Percentiles rank a stretch among this genome's conserved stretches.
Evolutionary conservation across 1,140 invertebrate genomes (phyloP).

Genomic region (Bicyclus anynana): DNA sequence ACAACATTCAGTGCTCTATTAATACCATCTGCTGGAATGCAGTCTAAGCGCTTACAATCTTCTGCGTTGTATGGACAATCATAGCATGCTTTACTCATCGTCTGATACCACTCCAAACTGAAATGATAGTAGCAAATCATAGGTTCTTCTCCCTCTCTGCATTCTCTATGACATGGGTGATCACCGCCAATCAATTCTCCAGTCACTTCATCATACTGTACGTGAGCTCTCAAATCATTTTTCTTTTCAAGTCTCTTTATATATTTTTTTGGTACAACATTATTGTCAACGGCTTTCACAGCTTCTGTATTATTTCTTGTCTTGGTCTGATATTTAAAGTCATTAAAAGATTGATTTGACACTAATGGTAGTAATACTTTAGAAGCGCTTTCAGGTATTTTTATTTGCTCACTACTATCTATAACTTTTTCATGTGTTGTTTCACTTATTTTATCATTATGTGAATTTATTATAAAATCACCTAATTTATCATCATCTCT

Average conservation of each 20-base stretch:
- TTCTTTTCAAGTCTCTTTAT: constrained; percentile 32
- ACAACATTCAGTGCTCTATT: constrained; percentile 85
- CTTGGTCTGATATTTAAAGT: constrained; percentile 34
- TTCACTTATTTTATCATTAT: constrained; percentile 22
- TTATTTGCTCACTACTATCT: constrained; percentile 29
- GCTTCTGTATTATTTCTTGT: constrained; percentile 18
- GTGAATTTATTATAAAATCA: constrained; percentile 18
- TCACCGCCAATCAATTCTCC: constrained; percentile 57
- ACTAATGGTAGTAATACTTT: constrained; percentile 48
- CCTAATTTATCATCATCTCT: constrained; percentile 23
- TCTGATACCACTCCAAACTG: constrained; percentile 86
- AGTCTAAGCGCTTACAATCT: constrained; percentile 88
- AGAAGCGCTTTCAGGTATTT: constrained; percentile 51
- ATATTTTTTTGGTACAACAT: constrained; percentile 28
- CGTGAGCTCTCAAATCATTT: constrained; percentile 45
- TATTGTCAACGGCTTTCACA: constrained; percentile 18
- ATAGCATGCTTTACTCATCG: constrained; percentile 92
- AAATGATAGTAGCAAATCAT: constrained; percentile 86
- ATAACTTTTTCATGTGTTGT: constrained; percentile 36
- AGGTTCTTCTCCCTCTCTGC: constrained; percentile 70
- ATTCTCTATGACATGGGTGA: constrained; percentile 74
- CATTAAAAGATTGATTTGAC: constrained; percentile 33
- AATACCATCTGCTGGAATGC: constrained; percentile 89
- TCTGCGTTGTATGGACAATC: constrained; percentile 86
- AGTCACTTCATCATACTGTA: constrained; percentile 61